Percentiles rank a stretch among this genome's conserved stretches.
phyloP scores from a whole-genome alignment of 2,797 vertebrate species.

The Phataginus tetradactyla region DNA sequence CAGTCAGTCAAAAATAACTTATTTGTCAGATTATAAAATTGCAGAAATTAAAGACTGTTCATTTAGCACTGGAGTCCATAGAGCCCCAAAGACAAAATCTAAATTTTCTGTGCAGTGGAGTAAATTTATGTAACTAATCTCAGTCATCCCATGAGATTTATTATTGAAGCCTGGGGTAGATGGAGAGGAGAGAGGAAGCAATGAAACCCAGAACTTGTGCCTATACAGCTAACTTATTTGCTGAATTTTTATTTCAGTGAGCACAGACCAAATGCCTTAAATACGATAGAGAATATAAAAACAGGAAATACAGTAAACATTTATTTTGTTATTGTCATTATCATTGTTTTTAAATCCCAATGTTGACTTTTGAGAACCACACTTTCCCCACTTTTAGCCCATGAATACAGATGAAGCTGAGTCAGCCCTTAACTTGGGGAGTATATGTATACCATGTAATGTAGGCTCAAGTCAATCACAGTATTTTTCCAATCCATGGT shows the following conservation, averaged over 20 bases:
- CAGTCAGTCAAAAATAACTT: background rate
- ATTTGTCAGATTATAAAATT: background rate
- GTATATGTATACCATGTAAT: background rate
- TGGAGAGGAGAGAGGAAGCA: background rate
- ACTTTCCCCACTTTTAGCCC: background rate
- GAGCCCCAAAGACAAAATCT: background rate
- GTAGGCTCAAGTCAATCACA: background rate
- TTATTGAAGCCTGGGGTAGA: background rate
- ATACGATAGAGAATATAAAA: background rate
- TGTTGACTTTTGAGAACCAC: background rate
- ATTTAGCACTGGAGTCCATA: background rate
- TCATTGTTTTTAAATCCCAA: background rate
- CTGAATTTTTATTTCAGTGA: background rate
- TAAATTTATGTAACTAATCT: background rate
- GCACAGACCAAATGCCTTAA: background rate
- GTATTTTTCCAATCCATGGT: background rate
- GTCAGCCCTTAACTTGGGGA: background rate
- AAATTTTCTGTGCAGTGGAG: background rate
- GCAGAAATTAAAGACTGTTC: background rate
- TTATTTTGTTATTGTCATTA: background rate
- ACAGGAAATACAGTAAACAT: background rate
- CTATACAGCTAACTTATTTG: background rate
- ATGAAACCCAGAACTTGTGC: background rate
- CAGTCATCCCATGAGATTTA: background rate
- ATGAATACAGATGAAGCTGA: background rate